Evolutionary conservation across 2,113 vertebrate genomes (phyloP), one percentile per base, ranked within the genome.

Genomic region (Oryzias melastigma): DNA sequence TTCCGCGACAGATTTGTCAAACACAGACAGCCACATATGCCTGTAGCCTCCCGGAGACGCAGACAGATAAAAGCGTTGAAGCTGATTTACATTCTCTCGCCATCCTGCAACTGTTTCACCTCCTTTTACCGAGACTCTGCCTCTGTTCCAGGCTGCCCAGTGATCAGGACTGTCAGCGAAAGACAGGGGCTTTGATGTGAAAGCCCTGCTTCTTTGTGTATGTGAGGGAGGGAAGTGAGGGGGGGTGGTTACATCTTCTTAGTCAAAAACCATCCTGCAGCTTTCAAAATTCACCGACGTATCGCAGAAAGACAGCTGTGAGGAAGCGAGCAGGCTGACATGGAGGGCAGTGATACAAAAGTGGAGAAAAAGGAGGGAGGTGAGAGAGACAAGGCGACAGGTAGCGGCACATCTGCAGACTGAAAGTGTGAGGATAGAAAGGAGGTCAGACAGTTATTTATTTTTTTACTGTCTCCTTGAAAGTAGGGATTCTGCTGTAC

Each of bases 381-480:
- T 46, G 52, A 25, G 35, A 53, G 40, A 44, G 19, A 13, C 24
- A 51, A 54, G 54, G 25, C n/a, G 22, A 12, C 49, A 22, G n/a
- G 20, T 25, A 54, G 19, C 1, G 16, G 35, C 65, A 46, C 51
- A 51, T 24, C 6, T 35, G 42, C 47, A 75, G 55, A 53, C 35
- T 58, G 61, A 7, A 12, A 73, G 56, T 66, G 82, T 68, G 65
- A 72, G 25, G 70, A 57, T 53, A 65, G 3, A 75, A 86, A 84
- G 50, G 52, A 88, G 78, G 83, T 77, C 75, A 85, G 64, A 75
- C 58, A 57, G 69, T 51, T 65, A 47, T 67, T 64, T 54, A 77
- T 80, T 76, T 52, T 55, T 75, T 60, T 20, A 29, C 58, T 58
- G 46, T 68, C 72, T 12, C 19, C 58, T 62, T 51, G 45, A 52